Base-by-base conservation (phyloP, 2,888 invertebrate genomes). In the Globia sparganii region DNA sequence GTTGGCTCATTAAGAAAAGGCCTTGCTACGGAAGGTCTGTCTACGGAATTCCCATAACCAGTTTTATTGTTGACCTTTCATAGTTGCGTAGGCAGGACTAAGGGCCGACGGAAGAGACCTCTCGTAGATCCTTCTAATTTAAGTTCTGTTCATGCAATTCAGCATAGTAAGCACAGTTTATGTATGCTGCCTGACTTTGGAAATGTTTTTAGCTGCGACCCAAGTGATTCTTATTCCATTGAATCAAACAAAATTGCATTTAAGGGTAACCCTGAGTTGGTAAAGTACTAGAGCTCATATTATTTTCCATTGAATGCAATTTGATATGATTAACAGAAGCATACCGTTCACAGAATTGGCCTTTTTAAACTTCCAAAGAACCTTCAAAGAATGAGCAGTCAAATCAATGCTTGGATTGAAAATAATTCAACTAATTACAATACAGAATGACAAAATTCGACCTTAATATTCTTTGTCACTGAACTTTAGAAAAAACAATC, bases 41-140 rank as follows among this genome's bases (percentile, higher is more conserved):
- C 61, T 61, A 68, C 43, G 64, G 82, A 72, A 73, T 81, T 71
- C 62, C 25, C 53, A 62, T 77, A 68, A 74, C 73, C 58, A 56
- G 64, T 77, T 83, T 81, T 85, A 76, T 70, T 72, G 75, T 75
- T 75, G 71, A 72, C 75, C 64, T 85, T 80, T 66, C 34, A 59
- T 70, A 37, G 58, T 59, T 71, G 75, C 71, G 67, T 69, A 65
- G 61, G 49, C 64, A 80, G 64, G 72, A 84, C 56, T 75, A 66
- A 59, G 37, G 53, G 72, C 65, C 61, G 61, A 72, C 72, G 85
- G 85, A 68, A 80, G 58, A 53, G 61, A 59, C 28, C 53, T 58
- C 68, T 72, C 75, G 43, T 46, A 66, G 56, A 75, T 65, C 40
- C 61, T 76, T 85, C 49, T 53, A 37, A 82, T 74, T 84, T 70